phyloP scores from a whole-genome alignment of 2,888 invertebrate species.

The Drosophila nr. fundita region DNA sequence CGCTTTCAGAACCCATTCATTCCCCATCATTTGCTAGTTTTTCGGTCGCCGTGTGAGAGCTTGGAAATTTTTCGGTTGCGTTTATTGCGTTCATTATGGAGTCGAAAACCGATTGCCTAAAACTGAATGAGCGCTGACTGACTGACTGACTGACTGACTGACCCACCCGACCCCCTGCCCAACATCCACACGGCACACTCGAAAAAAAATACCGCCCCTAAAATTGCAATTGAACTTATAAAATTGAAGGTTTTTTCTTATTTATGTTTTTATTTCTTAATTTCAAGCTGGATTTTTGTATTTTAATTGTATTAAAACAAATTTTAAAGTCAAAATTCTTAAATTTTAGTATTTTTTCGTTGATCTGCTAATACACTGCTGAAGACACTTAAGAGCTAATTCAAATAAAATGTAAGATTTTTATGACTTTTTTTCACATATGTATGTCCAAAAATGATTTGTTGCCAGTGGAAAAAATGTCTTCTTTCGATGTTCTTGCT shows the following conservation, averaged over 20 bases:
- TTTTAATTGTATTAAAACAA: not conserved
- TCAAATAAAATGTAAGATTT: not conserved
- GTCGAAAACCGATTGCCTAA: conserved; percentile 58
- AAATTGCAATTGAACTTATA: not conserved
- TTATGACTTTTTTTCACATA: not conserved
- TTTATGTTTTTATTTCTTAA: not conserved
- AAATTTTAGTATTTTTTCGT: not conserved
- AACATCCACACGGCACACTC: not conserved
- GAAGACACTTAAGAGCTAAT: not conserved
- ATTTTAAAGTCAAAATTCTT: not conserved
- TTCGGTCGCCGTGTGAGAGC: conserved; percentile 54
- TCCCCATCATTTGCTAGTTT: conserved; percentile 24
- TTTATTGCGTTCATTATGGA: conserved; percentile 78
- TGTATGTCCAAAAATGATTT: not conserved
- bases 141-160: not conserved
- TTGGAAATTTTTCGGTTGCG: conserved; percentile 76
- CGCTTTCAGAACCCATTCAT: conserved; percentile 19
- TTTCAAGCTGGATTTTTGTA: not conserved
- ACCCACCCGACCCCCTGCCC: not conserved
- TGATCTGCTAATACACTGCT: not conserved
- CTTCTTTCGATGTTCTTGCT: not conserved
- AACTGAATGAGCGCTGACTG: conserved; percentile 45
- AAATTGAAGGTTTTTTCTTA: not conserved
- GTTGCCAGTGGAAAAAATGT: not conserved
- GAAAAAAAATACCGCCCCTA: not conserved